These are phyloP conservation scores for Drosophila buzzatii DNA, from an alignment of 2,888 invertebrate species.

Conservation along the genomic window DNA sequence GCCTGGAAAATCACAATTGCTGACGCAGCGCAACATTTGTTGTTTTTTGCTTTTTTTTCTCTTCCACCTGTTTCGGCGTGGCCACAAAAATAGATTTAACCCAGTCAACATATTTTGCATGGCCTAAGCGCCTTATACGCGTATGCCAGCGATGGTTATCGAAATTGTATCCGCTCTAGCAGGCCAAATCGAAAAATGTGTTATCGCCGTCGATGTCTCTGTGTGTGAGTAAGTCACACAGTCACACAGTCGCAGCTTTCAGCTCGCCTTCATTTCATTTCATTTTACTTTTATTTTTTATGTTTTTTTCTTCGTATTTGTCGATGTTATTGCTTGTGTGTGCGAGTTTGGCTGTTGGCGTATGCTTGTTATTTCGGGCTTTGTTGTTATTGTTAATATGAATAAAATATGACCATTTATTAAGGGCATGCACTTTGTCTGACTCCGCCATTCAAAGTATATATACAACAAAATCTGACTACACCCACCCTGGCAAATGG, in stretches of 20 bases:
- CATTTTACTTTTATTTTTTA: slow-evolving; percentile 1
- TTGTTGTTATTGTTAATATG: slow-evolving; percentile 25
- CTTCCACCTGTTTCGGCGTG: slow-evolving; percentile 62
- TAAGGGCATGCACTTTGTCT: slow-evolving; percentile 38
- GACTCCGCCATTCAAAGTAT: slow-evolving; percentile 11
- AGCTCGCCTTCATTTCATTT: slow-evolving; percentile 1
- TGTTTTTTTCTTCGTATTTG: neutral
- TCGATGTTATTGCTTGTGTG: neutral
- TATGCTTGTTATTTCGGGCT: slow-evolving; percentile 12
- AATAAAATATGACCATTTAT: slow-evolving; percentile 47
- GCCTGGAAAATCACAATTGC: slow-evolving; percentile 67
- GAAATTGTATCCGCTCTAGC: slow-evolving; percentile 75
- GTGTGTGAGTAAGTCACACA: slow-evolving; percentile 31
- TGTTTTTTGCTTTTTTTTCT: slow-evolving; percentile 33
- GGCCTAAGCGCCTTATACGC: slow-evolving; percentile 43
- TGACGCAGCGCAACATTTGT: slow-evolving; percentile 58
- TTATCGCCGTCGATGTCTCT: slow-evolving; percentile 33
- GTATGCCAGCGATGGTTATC: slow-evolving; percentile 52
- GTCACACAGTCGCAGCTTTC: slow-evolving; percentile 18
- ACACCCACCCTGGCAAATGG: neutral
- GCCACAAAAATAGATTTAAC: slow-evolving; percentile 51
- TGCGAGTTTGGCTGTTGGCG: neutral
- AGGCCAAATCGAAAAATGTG: slow-evolving; percentile 8
- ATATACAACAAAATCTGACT: neutral
- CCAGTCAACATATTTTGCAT: slow-evolving; percentile 53